These are phyloP conservation scores for Diplolepis rosae DNA, from an alignment of 2,888 invertebrate species.

Conservation along the genomic window DNA sequence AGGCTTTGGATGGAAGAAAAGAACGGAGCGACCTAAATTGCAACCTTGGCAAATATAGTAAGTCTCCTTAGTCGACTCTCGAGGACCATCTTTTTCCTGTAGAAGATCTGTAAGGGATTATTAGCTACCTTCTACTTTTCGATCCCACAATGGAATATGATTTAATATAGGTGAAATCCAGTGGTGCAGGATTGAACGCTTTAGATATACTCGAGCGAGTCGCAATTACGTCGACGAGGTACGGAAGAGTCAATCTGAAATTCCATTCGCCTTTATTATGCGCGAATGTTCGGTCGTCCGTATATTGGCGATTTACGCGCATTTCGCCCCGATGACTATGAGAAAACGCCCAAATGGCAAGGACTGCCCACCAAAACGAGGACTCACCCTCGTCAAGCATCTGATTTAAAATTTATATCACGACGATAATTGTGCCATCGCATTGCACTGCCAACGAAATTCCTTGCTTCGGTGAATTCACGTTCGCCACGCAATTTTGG, in stretches of 20 bases:
- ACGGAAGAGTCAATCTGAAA: slow-evolving; percentile 55
- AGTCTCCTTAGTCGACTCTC: slow-evolving; percentile 23
- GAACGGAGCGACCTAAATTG: slow-evolving; percentile 22
- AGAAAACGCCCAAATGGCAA: slow-evolving; percentile 15
- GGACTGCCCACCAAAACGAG: neutral
- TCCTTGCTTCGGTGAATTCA: slow-evolving; percentile 49
- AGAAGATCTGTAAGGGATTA: slow-evolving; percentile 57
- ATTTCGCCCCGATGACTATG: slow-evolving; percentile 7
- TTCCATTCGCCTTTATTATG: slow-evolving; percentile 62
- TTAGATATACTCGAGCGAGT: slow-evolving; percentile 50
- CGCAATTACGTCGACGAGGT: slow-evolving; percentile 48
- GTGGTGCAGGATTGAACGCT: slow-evolving; percentile 54
- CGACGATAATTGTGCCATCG: slow-evolving; percentile 55
- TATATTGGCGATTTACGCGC: neutral
- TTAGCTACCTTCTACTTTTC: slow-evolving; percentile 54
- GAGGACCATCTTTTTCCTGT: slow-evolving; percentile 9
- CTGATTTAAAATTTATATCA: slow-evolving; percentile 61
- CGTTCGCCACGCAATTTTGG: slow-evolving; percentile 50
- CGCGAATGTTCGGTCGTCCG: slow-evolving; percentile 45
- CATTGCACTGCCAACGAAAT: slow-evolving; percentile 50
- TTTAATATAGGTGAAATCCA: slow-evolving; percentile 61
- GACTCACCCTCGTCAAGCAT: slow-evolving; percentile 38
- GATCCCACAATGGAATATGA: slow-evolving; percentile 61
- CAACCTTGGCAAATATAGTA: slow-evolving; percentile 20
- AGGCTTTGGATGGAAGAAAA: slow-evolving; percentile 7